These are phyloP conservation scores for Apoda limacodes DNA, from an alignment of 2,888 invertebrate genomes.

Conservation along the genomic window DNA sequence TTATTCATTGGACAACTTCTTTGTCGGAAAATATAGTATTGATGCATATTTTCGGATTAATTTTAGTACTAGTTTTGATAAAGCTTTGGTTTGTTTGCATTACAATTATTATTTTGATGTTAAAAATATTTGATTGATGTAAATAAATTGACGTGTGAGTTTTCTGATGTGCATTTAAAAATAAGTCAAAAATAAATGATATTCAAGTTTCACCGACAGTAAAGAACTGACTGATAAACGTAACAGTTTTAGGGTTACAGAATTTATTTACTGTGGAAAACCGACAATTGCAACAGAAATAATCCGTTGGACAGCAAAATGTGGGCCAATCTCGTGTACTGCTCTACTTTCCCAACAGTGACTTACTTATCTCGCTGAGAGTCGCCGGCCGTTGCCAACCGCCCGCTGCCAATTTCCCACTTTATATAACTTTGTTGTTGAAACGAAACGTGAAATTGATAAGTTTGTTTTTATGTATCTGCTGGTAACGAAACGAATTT, in stretches of 20 bases:
- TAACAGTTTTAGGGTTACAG: conserved; percentile 44
- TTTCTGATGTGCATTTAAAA: too few species aligned
- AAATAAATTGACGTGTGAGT: too few species aligned
- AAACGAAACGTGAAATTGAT: conserved; percentile 47
- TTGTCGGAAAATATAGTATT: too few species aligned
- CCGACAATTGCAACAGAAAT: conserved; percentile 55
- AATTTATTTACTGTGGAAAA: conserved; percentile 53
- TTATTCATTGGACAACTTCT: too few species aligned
- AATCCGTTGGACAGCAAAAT: conserved; percentile 50
- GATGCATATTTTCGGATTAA: too few species aligned
- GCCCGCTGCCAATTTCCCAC: conserved; percentile 46
- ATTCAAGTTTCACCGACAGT: conserved; percentile 13
- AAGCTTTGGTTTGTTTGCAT: too few species aligned
- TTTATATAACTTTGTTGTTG: conserved; percentile 65
- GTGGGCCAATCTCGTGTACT: conserved; percentile 59
- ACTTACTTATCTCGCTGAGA: conserved; percentile 56
- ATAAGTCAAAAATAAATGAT: too few species aligned
- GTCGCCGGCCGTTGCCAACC: conserved; percentile 57
- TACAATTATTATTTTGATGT: too few species aligned
- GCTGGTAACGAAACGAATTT: too few species aligned
- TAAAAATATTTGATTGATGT: too few species aligned
- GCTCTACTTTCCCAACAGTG: conserved; percentile 61
- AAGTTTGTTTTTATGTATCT: conserved; percentile 25
- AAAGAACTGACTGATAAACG: conserved; percentile 37
- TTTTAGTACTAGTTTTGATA: too few species aligned